Evolutionary conservation across 2,113 vertebrate genomes (phyloP), one percentile per base, ranked within the genome.

Genomic region (Gila orcuttii): DNA sequence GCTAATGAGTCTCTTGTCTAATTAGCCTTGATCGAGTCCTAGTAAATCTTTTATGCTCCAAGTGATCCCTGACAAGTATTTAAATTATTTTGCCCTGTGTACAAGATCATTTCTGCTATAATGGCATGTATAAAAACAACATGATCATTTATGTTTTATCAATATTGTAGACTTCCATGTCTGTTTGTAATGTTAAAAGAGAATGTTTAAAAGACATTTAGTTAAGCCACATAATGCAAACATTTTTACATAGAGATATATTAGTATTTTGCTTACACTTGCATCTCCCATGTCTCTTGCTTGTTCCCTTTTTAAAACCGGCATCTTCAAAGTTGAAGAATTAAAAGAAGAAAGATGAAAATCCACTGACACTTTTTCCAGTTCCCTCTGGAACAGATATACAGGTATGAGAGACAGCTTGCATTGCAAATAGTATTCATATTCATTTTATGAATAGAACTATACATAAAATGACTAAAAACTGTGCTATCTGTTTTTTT

Each of bases 191-290:
- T 23, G 42, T 75, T 55, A 55, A 28, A 25, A 52, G n/a, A 47
- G 25, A 28, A 75, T 75, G 45, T 52, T 45, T 12, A 4, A 45
- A 73, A 74, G 12, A 74, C 2, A 73, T 42, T 42, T 55, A 55
- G 47, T 77, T 19, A 15, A 75, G 73, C 73, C 73, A 50, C n/a
- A 76, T 15, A 50, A 75, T 25, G 13, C n/a, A 23, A 28, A 60
- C 19, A 79, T 57, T 69, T 57, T 55, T 50, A 33, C 1, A 23
- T 4, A 1, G 13, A 69, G 50, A 69, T 33, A 52, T 69, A 45
- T 31, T 42, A 64, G 25, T 89, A 50, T 66, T 50, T 23, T 57
- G 86, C 93, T 95, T 94, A 95, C 95, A 91, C 91, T 86, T 36
- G 50, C 85, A n/a, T 85, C 88, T 28, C 71, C 88, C 39, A 21